Percentiles rank a stretch among this genome's conserved stretches.
These are phyloP conservation scores for Laticauda laticaudata DNA, from an alignment of 2,113 vertebrate genomes.

Conservation along the genomic window DNA sequence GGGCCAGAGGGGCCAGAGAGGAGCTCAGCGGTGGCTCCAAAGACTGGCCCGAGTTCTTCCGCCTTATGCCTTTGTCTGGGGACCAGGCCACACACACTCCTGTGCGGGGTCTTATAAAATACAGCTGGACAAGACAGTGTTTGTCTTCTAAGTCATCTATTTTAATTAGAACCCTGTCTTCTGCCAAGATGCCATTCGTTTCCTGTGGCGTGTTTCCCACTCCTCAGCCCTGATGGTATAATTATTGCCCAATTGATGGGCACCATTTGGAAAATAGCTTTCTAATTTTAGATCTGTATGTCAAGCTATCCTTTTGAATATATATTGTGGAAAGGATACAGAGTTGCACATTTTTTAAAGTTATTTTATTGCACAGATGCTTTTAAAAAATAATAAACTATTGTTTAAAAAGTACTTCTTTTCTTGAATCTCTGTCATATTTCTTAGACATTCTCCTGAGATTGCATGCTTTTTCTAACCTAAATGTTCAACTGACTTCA, in stretches of 20 bases:
- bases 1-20: neutral
- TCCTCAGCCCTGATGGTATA: neutral
- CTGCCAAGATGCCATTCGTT: neutral
- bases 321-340: constrained; percentile 22
- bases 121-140: neutral
- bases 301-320: neutral
- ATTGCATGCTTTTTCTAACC: neutral
- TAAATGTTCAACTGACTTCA: neutral
- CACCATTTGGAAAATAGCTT: neutral
- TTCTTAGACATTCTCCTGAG: neutral
- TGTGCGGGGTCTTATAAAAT: rapidly evolving
- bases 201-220: rapidly evolving
- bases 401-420: neutral
- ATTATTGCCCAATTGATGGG: constrained; percentile 23
- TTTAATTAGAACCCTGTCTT: neutral
- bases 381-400: constrained; percentile 18
- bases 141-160: neutral
- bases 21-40: neutral
- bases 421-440: neutral
- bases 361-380: neutral
- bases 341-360: rapidly evolving
- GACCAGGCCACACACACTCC: rapidly evolving
- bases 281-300: constrained; percentile 17
- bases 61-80: neutral
- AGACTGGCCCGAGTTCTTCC: neutral